phyloP scores from a whole-genome alignment of 2,113 vertebrate species.

The Anolis carolinensis region DNA sequence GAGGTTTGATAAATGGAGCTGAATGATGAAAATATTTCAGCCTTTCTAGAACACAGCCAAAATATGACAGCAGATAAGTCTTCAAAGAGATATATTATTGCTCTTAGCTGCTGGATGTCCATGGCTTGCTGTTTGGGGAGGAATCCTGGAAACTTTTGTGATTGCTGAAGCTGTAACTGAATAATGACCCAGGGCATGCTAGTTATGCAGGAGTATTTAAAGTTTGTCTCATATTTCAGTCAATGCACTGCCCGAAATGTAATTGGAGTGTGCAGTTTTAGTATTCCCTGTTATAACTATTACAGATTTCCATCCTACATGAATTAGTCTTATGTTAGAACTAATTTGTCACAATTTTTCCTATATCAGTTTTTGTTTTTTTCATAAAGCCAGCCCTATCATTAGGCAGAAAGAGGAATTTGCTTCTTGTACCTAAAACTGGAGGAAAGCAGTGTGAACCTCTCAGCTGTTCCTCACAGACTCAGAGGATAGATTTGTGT shows the following conservation, averaged over 20 bases:
- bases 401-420: background rate
- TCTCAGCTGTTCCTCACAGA: too few relatives aligned
- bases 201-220: conserved; percentile 3
- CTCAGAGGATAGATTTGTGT: too few relatives aligned
- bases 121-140: background rate
- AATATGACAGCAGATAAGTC: conserved; percentile 53
- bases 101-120: conserved; percentile 63
- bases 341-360: background rate
- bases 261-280: background rate
- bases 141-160: background rate
- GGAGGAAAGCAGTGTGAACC: too few relatives aligned
- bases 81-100: conserved; percentile 71
- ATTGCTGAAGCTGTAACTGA: background rate
- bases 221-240: background rate
- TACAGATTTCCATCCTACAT: background rate
- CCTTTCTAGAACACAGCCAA: conserved; percentile 53
- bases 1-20: conserved; percentile 67
- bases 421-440: background rate
- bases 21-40: conserved; percentile 60
- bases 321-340: background rate
- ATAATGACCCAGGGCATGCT: background rate
- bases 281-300: background rate
- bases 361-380: background rate
- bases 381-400: background rate
- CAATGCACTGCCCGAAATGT: background rate